These are phyloP conservation scores for Metaphire vulgaris DNA, from an alignment of 1,140 invertebrate species.

Conservation along the genomic window DNA sequence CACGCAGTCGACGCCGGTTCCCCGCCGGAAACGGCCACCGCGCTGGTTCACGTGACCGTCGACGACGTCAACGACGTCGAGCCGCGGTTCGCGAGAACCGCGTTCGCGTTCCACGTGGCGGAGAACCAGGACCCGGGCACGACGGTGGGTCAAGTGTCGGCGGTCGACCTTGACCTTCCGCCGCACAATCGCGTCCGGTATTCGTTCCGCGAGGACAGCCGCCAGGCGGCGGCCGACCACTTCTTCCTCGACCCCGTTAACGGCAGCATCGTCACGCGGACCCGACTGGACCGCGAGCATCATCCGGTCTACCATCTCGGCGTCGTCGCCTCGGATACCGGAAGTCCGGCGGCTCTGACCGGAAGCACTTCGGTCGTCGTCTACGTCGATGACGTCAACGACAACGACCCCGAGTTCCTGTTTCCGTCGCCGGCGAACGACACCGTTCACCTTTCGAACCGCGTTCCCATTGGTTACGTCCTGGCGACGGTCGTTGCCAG, in stretches of 20 bases:
- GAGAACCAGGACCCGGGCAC: constrained; percentile 6
- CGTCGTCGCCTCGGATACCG: constrained; percentile 59
- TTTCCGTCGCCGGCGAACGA: constrained; percentile 28
- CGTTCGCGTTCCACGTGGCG: constrained; percentile 12
- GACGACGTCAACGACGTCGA: constrained; percentile 29
- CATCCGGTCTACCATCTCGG: constrained; percentile 59
- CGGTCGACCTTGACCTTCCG: constrained; percentile 17
- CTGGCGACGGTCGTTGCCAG: constrained; percentile 14
- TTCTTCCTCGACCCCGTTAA: constrained; percentile 22
- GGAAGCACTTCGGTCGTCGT: constrained; percentile 53
- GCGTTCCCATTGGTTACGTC: constrained; percentile 11
- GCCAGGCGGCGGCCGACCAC: neutral
- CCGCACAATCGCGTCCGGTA: constrained; percentile 19
- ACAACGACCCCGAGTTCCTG: constrained; percentile 76
- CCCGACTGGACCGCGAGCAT: constrained; percentile 17
- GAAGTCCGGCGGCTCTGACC: constrained; percentile 40
- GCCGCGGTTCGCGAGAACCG: constrained; percentile 10
- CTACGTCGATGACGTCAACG: constrained; percentile 77
- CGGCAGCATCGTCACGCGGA: constrained; percentile 15
- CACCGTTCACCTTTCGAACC: constrained; percentile 52
- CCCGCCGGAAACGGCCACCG: constrained; percentile 3
- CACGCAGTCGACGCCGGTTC: constrained; percentile 17
- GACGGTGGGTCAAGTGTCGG: constrained; percentile 11
- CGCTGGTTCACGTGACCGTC: constrained; percentile 18
- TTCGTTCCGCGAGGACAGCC: neutral